Conservation (phyloP, 2,888 invertebrate genomes). For the Coleophora deauratella region DNA sequence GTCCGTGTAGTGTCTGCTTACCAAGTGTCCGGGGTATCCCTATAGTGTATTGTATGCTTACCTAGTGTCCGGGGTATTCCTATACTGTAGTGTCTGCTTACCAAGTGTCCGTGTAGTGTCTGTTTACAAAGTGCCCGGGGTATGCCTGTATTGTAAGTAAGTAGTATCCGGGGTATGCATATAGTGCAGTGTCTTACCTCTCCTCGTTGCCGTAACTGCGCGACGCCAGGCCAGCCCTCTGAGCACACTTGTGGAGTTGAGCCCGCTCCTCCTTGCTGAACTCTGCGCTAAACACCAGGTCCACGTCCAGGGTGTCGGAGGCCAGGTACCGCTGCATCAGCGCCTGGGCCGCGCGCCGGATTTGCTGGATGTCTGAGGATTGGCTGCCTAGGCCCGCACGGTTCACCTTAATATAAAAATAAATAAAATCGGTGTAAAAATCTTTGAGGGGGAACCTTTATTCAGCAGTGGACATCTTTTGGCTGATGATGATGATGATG, state of each 20-base stretch:
- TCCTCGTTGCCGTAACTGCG: conserved; percentile 66
- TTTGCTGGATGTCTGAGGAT: conserved; percentile 23
- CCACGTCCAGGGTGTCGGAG: conserved; percentile 62
- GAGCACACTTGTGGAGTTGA: conserved; percentile 70
- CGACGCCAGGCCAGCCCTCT: conserved; percentile 56
- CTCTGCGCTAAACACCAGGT: conserved; percentile 71
- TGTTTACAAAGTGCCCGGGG: no score
- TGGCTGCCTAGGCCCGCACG: conserved; percentile 52
- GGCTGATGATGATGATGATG: no score
- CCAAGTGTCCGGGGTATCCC: no score
- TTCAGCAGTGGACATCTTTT: no score
- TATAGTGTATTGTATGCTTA: no score
- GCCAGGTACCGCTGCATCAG: conserved; percentile 46
- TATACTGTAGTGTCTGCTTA: no score
- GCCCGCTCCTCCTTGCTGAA: conserved; percentile 79
- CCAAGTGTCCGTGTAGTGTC: no score
- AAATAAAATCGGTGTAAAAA: neutral
- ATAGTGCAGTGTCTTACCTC: conserved; percentile 23
- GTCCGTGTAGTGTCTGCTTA: no score
- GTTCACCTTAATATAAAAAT: conserved; percentile 36
- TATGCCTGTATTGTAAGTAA: no score
- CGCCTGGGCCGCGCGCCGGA: conserved; percentile 31
- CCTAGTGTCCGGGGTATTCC: no score
- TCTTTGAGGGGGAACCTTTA: no score
- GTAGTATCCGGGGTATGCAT: no score